Evolutionary conservation across 92 coral and sea anemone genomes (phyloP).

Genomic region (Parazoanthus atlanticus): DNA sequence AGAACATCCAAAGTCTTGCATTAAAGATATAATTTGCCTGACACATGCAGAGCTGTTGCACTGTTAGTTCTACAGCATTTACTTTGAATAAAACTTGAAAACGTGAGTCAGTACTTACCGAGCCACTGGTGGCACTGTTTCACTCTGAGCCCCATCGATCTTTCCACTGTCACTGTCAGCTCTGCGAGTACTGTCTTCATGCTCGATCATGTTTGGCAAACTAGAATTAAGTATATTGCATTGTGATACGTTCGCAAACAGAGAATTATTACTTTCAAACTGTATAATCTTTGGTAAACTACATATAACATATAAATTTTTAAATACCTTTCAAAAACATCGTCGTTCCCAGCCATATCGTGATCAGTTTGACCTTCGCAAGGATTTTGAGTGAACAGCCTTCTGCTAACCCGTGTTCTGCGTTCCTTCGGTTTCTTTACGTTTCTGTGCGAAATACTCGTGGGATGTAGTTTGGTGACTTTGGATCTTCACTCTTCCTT

Average conservation of each 20-base stretch:
- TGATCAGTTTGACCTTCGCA: neutral
- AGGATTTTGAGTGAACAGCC: neutral
- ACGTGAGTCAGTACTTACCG: neutral
- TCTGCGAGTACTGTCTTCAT: neutral
- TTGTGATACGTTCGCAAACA: neutral
- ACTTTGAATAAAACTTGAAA: neutral
- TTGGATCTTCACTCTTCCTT: constrained; percentile 14
- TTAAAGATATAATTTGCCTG: neutral
- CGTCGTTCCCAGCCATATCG: neutral
- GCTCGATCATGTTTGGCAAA: constrained; percentile 1
- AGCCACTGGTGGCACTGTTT: neutral
- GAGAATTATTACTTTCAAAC: neutral
- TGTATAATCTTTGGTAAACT: neutral
- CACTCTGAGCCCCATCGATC: constrained; percentile 6
- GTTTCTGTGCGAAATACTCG: constrained; percentile 13
- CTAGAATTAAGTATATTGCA: neutral
- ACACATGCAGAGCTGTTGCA: neutral
- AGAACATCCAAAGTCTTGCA: neutral
- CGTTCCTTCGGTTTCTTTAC: neutral
- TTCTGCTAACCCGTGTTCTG: neutral
- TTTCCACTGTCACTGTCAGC: neutral
- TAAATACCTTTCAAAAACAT: neutral
- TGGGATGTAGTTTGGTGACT: constrained; percentile 37
- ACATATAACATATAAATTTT: neutral
- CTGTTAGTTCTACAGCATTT: neutral